A percentile compares a stretch with the other conserved stretches of the same genome.
phyloP scores from a whole-genome alignment of 2,113 vertebrate genomes.

The Pongo abelii region DNA sequence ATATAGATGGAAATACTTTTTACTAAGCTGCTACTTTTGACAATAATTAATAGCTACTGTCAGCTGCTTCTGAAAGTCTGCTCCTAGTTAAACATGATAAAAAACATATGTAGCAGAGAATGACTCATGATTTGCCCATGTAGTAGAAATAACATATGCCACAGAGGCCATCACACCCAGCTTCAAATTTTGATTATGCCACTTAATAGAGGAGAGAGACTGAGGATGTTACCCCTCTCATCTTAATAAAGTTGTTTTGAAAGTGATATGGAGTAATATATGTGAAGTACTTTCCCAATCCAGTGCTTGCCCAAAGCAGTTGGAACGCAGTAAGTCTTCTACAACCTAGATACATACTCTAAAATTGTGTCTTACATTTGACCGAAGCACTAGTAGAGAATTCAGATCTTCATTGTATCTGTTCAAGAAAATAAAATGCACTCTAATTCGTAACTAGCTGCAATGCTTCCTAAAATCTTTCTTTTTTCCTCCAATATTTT shows the following conservation, averaged over 20 bases:
- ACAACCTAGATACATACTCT: not conserved
- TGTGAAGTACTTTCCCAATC: not conserved
- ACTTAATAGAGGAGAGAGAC: not conserved
- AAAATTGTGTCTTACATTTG: not conserved
- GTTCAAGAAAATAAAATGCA: not conserved
- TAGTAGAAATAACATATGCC: not conserved
- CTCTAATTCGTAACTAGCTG: not conserved
- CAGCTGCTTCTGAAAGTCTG: conserved; percentile 47
- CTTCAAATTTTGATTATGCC: not conserved
- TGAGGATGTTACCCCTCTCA: not conserved
- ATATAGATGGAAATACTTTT: conserved; percentile 11
- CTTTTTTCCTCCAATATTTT: not conserved
- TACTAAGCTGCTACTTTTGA: conserved; percentile 13
- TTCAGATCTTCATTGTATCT: not conserved
- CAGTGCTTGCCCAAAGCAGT: not conserved
- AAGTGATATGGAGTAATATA: not conserved
- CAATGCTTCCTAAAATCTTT: not conserved
- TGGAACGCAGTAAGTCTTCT: not conserved
- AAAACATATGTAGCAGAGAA: not conserved
- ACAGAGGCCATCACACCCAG: not conserved
- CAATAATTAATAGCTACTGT: conserved; percentile 38
- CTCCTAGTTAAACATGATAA: conserved; percentile 32
- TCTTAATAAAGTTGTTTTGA: conserved; percentile 1
- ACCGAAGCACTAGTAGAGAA: not conserved
- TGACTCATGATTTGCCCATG: not conserved